A percentile compares a stretch with the other conserved stretches of the same genome.
phyloP scores from a whole-genome alignment of 1,140 invertebrate genomes.

The Bathynomus jamesi region DNA sequence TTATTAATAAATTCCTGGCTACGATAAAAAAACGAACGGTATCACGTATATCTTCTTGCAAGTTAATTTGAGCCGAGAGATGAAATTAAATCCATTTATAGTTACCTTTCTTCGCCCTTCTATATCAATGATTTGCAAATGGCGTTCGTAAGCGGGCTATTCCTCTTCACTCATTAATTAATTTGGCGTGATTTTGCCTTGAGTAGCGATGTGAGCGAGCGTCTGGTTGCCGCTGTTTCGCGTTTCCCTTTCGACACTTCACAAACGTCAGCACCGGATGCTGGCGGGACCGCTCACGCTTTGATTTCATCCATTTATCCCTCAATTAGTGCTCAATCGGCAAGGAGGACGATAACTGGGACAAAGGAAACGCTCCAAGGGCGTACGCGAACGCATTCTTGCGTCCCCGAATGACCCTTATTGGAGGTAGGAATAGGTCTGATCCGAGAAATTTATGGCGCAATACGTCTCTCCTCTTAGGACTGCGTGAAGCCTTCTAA shows the following conservation, averaged over 20 bases:
- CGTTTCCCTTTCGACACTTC: not conserved
- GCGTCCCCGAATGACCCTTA: not conserved
- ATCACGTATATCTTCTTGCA: no score
- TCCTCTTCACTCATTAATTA: not conserved
- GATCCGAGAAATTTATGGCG: not conserved
- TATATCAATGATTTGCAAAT: no score
- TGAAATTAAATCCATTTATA: no score
- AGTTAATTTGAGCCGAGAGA: no score
- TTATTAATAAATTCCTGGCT: no score
- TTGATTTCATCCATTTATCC: slow-evolving; percentile 36
- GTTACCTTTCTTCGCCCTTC: no score
- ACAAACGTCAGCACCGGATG: slow-evolving; percentile 13
- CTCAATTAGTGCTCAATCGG: slow-evolving; percentile 35
- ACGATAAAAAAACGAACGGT: no score
- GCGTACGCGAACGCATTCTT: not conserved
- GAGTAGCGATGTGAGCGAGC: no score
- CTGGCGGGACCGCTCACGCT: slow-evolving; percentile 24
- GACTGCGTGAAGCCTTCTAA: slow-evolving; percentile 31
- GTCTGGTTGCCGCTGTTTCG: not conserved
- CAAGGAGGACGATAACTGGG: slow-evolving; percentile 27
- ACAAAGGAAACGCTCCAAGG: slow-evolving; percentile 15
- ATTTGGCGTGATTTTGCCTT: not conserved
- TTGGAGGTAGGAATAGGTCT: not conserved
- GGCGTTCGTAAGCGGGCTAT: no score
- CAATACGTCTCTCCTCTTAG: slow-evolving; percentile 15